Conservation (phyloP, 2,888 invertebrate genomes). For the Linyphia triangularis region DNA sequence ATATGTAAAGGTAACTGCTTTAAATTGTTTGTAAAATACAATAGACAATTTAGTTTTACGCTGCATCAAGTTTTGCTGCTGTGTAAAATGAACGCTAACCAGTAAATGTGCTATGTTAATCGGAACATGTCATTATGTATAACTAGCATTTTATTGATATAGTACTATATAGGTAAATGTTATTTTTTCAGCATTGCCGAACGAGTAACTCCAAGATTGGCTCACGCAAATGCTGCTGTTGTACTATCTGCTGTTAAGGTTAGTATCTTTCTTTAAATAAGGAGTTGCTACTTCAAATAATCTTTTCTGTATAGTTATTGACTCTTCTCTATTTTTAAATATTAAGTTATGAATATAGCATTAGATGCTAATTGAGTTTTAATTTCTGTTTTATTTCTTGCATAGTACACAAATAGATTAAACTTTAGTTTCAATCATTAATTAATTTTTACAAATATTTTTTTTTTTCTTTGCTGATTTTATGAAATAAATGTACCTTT, state of each 20-base stretch:
- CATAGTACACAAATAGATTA: neutral
- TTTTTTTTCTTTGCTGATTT: neutral
- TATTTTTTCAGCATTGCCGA: conserved; percentile 89
- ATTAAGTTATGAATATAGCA: neutral
- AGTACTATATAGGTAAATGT: no score
- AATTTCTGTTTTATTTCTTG: neutral
- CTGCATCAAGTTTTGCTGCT: no score
- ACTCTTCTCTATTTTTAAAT: no score
- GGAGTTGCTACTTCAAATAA: neutral
- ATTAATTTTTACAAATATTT: neutral
- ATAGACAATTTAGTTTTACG: no score
- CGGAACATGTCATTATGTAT: no score
- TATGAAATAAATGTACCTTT: neutral
- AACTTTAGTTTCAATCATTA: neutral
- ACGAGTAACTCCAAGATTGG: conserved; percentile 96
- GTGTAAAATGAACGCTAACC: no score
- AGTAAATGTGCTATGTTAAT: no score
- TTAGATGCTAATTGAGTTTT: neutral
- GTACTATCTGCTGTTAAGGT: conserved; percentile 98
- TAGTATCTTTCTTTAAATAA: neutral
- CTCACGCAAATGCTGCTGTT: conserved; percentile 99
- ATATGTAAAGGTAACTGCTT: neutral
- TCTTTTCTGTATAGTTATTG: neutral
- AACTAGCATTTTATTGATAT: no score
- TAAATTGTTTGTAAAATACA: neutral